A percentile compares a stretch with the other conserved stretches of the same genome.
Conservation (phyloP, 2,888 invertebrate genomes). For the Scaptomyza reducta region DNA sequence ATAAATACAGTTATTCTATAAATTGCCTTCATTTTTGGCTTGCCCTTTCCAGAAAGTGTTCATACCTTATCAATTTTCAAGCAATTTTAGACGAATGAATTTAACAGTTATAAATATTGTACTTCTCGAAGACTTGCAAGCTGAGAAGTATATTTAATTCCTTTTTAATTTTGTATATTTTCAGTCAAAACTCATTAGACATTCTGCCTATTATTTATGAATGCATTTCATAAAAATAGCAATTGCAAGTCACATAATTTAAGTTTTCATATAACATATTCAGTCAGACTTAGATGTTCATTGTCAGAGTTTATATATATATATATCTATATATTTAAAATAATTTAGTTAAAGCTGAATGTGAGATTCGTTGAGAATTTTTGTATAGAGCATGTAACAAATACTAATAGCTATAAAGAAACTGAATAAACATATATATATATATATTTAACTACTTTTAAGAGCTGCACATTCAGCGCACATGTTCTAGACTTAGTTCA, state of each 20-base stretch:
- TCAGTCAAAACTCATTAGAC: not conserved
- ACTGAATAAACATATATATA: slow-evolving; percentile 43
- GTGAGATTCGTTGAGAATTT: slow-evolving; percentile 32
- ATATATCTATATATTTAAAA: too few species aligned
- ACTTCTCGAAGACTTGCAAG: not conserved
- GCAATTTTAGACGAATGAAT: not conserved
- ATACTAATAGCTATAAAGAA: slow-evolving; percentile 45
- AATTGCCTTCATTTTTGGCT: slow-evolving; percentile 28
- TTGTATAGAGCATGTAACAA: slow-evolving; percentile 43
- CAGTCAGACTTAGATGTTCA: slow-evolving; percentile 50
- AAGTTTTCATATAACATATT: slow-evolving; percentile 29
- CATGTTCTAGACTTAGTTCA: slow-evolving; percentile 3
- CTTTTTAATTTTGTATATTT: not conserved
- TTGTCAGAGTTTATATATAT: too few species aligned
- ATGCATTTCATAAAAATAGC: slow-evolving; percentile 30
- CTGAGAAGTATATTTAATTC: not conserved
- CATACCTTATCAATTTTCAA: not conserved
- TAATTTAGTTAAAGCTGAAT: slow-evolving; percentile 34
- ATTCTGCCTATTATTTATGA: slow-evolving; percentile 30
- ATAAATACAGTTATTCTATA: slow-evolving; percentile 16
- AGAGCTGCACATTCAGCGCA: slow-evolving; percentile 28
- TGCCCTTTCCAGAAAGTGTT: slow-evolving; percentile 30
- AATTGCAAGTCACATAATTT: slow-evolving; percentile 50
- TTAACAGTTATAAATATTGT: not conserved
- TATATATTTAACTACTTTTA: slow-evolving; percentile 32